A percentile compares a stretch with the other conserved stretches of the same genome.
Conservation (phyloP, 2,797 vertebrate genomes). For the Rhadinocentrus ornatus region DNA sequence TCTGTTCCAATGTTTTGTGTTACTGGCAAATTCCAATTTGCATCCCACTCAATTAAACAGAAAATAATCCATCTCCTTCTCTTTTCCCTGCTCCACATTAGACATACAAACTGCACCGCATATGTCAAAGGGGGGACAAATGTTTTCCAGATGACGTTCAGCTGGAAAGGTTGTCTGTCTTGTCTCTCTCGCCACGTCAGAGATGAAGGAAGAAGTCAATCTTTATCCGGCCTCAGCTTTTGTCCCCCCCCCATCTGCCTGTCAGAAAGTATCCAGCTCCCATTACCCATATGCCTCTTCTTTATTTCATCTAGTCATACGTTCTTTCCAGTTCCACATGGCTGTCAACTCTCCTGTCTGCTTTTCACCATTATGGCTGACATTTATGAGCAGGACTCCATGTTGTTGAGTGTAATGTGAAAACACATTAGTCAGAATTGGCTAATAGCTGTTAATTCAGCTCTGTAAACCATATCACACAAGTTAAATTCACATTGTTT, state of each 20-base stretch:
- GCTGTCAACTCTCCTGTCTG: slow-evolving; percentile 19
- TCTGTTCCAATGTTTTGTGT: not conserved
- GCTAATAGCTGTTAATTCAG: slow-evolving; percentile 21
- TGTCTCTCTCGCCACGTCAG: slow-evolving; percentile 20
- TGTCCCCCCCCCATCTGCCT: not conserved
- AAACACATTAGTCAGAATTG: slow-evolving; percentile 15
- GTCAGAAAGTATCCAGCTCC: slow-evolving; percentile 47
- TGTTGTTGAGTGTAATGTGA: slow-evolving; percentile 22
- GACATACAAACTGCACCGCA: slow-evolving; percentile 30
- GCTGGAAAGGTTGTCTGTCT: slow-evolving; percentile 31
- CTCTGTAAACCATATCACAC: not conserved
- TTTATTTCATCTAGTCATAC: slow-evolving; percentile 34
- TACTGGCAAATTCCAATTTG: not conserved
- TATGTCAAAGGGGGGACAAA: slow-evolving; percentile 31
- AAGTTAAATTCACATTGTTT: not conserved
- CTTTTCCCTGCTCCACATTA: slow-evolving; percentile 10
- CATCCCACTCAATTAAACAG: not conserved
- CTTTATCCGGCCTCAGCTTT: slow-evolving; percentile 14
- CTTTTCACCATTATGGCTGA: slow-evolving; percentile 26
- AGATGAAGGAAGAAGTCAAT: slow-evolving; percentile 4
- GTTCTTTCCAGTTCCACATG: slow-evolving; percentile 15
- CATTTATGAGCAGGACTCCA: slow-evolving; percentile 27
- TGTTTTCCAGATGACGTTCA: slow-evolving; percentile 52
- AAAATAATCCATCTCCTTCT: not conserved
- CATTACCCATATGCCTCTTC: slow-evolving; percentile 26